Conservation (phyloP, 2,113 vertebrate species). For the Pelvicachromis taeniatus region DNA sequence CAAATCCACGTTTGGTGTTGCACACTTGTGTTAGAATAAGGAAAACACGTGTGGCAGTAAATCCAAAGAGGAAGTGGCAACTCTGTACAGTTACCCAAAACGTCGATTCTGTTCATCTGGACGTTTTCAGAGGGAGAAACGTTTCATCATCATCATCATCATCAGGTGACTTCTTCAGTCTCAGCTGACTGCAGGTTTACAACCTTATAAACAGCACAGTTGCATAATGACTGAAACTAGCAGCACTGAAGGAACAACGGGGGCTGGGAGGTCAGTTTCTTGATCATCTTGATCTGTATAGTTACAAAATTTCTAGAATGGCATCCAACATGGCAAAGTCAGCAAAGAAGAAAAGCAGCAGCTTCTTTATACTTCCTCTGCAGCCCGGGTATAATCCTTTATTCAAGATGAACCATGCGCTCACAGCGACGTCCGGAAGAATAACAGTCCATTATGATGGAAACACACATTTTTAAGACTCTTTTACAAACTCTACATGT, state of each 20-base stretch:
- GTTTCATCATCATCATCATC: accelerated
- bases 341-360: neutral
- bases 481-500: neutral
- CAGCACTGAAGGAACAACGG: accelerated
- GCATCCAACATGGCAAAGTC: neutral
- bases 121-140: neutral
- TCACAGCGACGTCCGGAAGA: too few species aligned
- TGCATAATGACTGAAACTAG: neutral
- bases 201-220: neutral
- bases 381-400: neutral
- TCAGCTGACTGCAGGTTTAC: neutral
- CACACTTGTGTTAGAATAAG: neutral
- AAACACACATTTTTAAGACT: neutral
- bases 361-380: neutral
- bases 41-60: neutral
- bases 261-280: neutral
- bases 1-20: neutral
- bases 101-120: neutral
- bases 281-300: neutral
- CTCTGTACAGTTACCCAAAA: neutral
- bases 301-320: neutral
- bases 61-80: accelerated
- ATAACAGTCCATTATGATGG: neutral
- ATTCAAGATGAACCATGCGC: too few species aligned
- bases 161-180: neutral